Percentiles rank a stretch among this genome's conserved stretches.
phyloP scores from a whole-genome alignment of 2,797 vertebrate species.

The Manis pentadactyla region DNA sequence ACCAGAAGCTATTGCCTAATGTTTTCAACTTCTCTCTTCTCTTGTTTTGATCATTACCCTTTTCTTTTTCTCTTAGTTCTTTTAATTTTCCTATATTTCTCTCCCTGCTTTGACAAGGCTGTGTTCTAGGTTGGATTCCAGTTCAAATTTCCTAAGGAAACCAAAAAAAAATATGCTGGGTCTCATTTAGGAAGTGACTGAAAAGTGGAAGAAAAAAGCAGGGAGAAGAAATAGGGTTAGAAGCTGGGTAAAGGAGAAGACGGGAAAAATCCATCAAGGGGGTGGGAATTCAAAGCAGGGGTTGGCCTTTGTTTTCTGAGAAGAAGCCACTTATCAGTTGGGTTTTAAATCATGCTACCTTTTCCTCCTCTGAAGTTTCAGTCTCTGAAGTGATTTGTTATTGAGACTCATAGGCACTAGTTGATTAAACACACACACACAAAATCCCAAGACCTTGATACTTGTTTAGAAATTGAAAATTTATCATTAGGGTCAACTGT shows the following conservation, averaged over 20 bases:
- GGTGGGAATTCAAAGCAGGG: background rate
- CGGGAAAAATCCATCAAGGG: background rate
- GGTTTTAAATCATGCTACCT: background rate
- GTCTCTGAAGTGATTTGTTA: background rate
- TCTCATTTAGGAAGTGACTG: background rate
- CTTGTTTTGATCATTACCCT: background rate
- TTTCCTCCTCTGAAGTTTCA: background rate
- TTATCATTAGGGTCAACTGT: background rate
- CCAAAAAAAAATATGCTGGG: background rate
- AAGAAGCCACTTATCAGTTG: background rate
- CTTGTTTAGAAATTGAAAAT: conserved; percentile 21
- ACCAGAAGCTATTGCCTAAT: background rate
- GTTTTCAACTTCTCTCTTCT: background rate
- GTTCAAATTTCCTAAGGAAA: background rate
- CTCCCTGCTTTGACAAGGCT: background rate
- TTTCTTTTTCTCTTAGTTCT: background rate
- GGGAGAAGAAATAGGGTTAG: background rate
- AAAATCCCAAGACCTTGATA: background rate
- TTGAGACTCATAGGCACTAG: background rate
- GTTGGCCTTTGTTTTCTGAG: background rate
- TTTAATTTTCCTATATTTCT: background rate
- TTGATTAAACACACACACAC: background rate
- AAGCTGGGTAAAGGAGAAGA: background rate
- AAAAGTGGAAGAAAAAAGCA: background rate
- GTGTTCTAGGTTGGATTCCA: background rate